Base-by-base conservation (phyloP, 2,888 invertebrate genomes). In the Megastigmus dorsalis region DNA sequence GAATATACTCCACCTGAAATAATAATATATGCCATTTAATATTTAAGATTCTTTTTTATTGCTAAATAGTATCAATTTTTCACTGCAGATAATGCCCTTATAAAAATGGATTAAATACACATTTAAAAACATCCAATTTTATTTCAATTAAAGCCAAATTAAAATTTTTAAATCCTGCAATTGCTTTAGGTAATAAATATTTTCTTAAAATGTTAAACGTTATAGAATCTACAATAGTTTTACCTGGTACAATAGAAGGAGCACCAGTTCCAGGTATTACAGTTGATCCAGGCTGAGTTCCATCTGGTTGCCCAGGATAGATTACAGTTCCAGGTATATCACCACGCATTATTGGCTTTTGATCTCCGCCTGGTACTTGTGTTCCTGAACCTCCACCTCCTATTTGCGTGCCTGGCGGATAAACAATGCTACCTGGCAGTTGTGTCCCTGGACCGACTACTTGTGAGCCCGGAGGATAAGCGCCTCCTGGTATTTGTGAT, bases 291-390 rank as follows among this genome's bases (percentile, higher is more conserved):
- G 75, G 57, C 57, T 74, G 63, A 9, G 52, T 30, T 15, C 74
- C 76, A 18, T 66, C 59, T 55, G 68, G 48, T 36, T 74, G 68
- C 1, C 68, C 73, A 13, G 78, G 74, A 52, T 77, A 77, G 48
- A 75, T 59, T 0, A 38, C 36, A 1, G 54, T 73, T 69, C 75
- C 75, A 1, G 75, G 75, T 33, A 76, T 76, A 48, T 76, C 74
- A 60, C 78, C 79, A 45, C 76, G 52, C 33, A 38, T 66, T 18
- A 54, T n/a, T n/a, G 67, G 67, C 38, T 68, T 72, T 33, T 45
- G 54, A 5, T 23, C 30, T 9, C 9, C 45, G 7, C 52, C 54
- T 13, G 23, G n/a, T n/a, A n/a, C n/a, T 52, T 30, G 9, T 10
- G 28, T 28, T 33, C 28, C 28, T 2, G 33, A 9, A 18, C 36